Evolutionary conservation across 2,888 invertebrate species (phyloP).

Genomic region (Ophion slaviceki): DNA sequence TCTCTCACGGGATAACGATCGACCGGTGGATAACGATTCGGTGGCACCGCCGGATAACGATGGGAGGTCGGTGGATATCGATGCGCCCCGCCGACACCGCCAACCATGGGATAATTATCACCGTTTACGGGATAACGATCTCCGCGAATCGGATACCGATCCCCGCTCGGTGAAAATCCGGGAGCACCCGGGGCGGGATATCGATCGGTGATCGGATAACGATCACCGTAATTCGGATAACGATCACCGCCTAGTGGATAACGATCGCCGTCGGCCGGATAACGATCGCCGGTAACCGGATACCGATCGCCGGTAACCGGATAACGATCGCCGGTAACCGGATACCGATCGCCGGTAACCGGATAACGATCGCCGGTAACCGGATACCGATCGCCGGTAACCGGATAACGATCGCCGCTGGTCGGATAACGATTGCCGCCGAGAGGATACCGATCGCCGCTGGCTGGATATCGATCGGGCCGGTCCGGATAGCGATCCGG

Average conservation of each 20-base stretch:
- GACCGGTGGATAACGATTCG: conserved; percentile 79
- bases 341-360: conserved; percentile 81
- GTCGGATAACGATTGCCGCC: conserved; percentile 76
- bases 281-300: conserved; percentile 79
- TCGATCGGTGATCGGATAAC: conserved; percentile 82
- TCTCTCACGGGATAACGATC: conserved; percentile 84
- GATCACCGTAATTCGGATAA: conserved; percentile 82
- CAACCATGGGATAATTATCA: conserved; percentile 83
- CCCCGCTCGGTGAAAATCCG: conserved; percentile 68
- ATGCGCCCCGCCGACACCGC: conserved; percentile 79
- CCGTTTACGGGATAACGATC: conserved; percentile 84
- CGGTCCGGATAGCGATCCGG: conserved; percentile 80
- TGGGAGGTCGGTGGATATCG: conserved; percentile 78
- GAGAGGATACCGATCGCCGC: conserved; percentile 78
- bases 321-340: conserved; percentile 74
- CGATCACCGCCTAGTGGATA: conserved; percentile 83
- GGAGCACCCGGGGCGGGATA: conserved; percentile 81
- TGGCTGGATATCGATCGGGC: conserved; percentile 81
- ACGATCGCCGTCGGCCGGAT: conserved; percentile 78
- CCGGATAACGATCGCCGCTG: conserved; percentile 72
- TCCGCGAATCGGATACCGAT: conserved; percentile 83
- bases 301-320: conserved; percentile 71
- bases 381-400: conserved; percentile 71
- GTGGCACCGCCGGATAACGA: conserved; percentile 65
- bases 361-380: conserved; percentile 76